Conservation (phyloP, 2,113 vertebrate genomes). For the Sinocyclocheilus maitianheensis region DNA sequence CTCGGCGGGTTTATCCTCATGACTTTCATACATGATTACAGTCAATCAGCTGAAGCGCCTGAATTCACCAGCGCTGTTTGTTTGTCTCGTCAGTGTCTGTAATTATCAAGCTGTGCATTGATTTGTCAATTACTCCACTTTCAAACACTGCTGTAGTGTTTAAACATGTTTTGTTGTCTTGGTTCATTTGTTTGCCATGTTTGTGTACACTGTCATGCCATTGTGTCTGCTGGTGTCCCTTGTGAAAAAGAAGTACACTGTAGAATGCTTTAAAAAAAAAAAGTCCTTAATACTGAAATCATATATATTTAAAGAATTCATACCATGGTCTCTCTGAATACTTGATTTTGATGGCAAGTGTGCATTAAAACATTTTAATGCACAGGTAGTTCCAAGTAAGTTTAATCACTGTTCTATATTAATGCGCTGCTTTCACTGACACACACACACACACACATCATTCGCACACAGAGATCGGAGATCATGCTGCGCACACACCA, state of each 20-base stretch:
- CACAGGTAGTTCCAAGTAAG: too few relatives aligned
- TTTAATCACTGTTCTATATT: too few relatives aligned
- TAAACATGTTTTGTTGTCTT: neutral
- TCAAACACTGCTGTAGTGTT: neutral
- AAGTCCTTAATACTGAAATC: neutral
- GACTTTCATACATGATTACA: slow-evolving; percentile 7
- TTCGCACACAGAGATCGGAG: too few relatives aligned
- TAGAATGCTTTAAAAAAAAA: neutral
- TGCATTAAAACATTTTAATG: too few relatives aligned
- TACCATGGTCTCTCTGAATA: neutral
- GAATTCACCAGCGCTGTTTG: neutral
- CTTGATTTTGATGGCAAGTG: neutral
- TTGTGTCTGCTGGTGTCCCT: neutral
- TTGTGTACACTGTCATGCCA: neutral
- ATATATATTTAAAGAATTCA: neutral
- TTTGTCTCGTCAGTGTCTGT: neutral
- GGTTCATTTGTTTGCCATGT: neutral
- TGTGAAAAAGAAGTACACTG: neutral
- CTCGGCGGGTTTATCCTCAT: slow-evolving; percentile 16
- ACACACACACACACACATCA: too few relatives aligned
- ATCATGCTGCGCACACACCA: too few relatives aligned
- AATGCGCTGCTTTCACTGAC: too few relatives aligned
- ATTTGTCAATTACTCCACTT: slow-evolving; percentile 6
- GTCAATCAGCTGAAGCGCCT: slow-evolving; percentile 4
- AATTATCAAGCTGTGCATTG: slow-evolving; percentile 5